These are phyloP conservation scores for Chromobotia macracanthus DNA, from an alignment of 2,797 vertebrate species.

Conservation along the genomic window DNA sequence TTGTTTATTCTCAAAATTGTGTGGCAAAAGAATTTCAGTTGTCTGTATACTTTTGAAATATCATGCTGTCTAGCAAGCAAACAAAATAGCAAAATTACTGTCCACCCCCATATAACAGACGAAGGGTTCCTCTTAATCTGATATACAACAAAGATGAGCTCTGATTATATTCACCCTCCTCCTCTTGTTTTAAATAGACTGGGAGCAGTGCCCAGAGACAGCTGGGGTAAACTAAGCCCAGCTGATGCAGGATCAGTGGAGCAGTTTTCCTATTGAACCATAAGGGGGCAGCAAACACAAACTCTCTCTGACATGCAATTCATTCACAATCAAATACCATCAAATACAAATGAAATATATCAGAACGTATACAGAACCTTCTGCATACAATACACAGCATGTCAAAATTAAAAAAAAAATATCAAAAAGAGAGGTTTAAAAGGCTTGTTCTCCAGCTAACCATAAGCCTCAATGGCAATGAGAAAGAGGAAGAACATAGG, in stretches of 20 bases:
- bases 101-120: slow-evolving; percentile 62
- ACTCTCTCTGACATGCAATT: slow-evolving; percentile 22
- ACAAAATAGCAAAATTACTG: slow-evolving; percentile 58
- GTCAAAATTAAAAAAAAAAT: background rate
- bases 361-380: background rate
- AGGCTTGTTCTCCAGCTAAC: background rate
- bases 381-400: background rate
- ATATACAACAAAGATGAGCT: slow-evolving; percentile 65
- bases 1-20: slow-evolving; percentile 45
- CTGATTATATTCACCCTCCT: slow-evolving; percentile 64
- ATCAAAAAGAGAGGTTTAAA: background rate
- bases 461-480: background rate
- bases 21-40: slow-evolving; percentile 41
- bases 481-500: no score
- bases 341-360: slow-evolving; percentile 24
- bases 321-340: slow-evolving; percentile 22
- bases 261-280: slow-evolving; percentile 67
- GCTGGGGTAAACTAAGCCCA: slow-evolving; percentile 57
- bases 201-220: slow-evolving; percentile 59
- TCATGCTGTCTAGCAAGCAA: slow-evolving; percentile 56
- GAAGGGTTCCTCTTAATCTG: slow-evolving; percentile 64
- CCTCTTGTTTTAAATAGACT: slow-evolving; percentile 61
- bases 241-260: slow-evolving; percentile 51
- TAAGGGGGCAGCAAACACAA: slow-evolving; percentile 74
- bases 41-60: slow-evolving; percentile 57